phyloP scores from a whole-genome alignment of 2,888 invertebrate genomes.

The Coleophora flavipennella region DNA sequence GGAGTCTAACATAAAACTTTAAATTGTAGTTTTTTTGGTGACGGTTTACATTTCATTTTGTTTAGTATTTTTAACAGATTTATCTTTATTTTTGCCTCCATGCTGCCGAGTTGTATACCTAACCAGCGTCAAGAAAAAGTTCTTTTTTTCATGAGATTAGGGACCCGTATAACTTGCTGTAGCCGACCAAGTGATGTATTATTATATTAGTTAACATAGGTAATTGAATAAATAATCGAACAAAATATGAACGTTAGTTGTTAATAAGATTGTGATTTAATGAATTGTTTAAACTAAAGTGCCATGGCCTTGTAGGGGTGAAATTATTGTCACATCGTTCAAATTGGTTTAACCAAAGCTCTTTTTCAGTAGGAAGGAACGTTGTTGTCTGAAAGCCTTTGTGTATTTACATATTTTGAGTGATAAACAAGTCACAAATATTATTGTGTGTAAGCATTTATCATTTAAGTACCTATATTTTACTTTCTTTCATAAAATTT shows the following conservation, averaged over 20 bases:
- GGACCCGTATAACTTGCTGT: too few relatives aligned
- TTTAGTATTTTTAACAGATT: too few relatives aligned
- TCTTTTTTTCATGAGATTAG: background rate
- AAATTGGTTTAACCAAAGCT: constrained; percentile 32
- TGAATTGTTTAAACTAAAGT: constrained; percentile 23
- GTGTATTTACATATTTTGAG: constrained; percentile 1
- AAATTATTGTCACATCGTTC: constrained; percentile 14
- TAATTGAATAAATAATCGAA: constrained; percentile 1
- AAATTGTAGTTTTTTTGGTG: too few relatives aligned
- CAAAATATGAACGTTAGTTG: constrained; percentile 7
- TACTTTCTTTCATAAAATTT: too few relatives aligned
- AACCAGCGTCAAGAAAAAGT: too few relatives aligned
- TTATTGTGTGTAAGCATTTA: too few relatives aligned
- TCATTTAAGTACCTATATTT: too few relatives aligned
- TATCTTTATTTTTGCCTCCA: too few relatives aligned
- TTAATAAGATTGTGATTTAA: constrained; percentile 9
- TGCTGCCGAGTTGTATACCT: too few relatives aligned
- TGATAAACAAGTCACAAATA: constrained; percentile 26
- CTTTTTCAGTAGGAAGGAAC: constrained; percentile 9
- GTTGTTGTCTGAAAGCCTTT: background rate
- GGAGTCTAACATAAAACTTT: too few relatives aligned
- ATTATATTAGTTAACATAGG: background rate
- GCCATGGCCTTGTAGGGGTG: constrained; percentile 26
- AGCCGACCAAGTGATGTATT: too few relatives aligned
- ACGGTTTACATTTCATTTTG: too few relatives aligned